These are phyloP conservation scores for Chorisops tibialis DNA, from an alignment of 2,888 invertebrate species.

Conservation along the genomic window DNA sequence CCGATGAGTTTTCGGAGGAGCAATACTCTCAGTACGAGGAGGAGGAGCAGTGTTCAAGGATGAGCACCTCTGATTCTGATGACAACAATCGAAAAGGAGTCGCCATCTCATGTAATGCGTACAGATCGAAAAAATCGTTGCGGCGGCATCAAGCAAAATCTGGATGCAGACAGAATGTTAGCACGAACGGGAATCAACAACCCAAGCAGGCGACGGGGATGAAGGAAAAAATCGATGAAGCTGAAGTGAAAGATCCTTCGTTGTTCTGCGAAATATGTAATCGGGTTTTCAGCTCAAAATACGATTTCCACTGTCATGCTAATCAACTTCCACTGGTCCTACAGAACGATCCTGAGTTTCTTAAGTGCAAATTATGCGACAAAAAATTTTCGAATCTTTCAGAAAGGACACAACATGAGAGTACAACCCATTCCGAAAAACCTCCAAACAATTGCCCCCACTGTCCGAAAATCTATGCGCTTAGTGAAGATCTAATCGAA, in stretches of 20 bases:
- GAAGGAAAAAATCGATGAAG: constrained; percentile 36
- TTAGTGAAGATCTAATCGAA: constrained; percentile 41
- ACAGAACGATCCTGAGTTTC: constrained; percentile 12
- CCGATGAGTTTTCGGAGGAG: too few relatives aligned
- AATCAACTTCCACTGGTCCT: constrained; percentile 45
- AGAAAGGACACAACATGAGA: constrained; percentile 1
- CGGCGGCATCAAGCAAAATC: too few relatives aligned
- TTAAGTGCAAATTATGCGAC: constrained; percentile 7
- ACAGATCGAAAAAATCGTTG: too few relatives aligned
- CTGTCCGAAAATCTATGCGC: constrained; percentile 40
- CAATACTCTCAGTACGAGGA: too few relatives aligned
- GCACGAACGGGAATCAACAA: too few relatives aligned
- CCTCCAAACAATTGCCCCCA: constrained; percentile 51
- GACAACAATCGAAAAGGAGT: constrained; percentile 36
- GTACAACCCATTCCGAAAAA: constrained; percentile 18
- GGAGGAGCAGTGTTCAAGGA: constrained; percentile 43
- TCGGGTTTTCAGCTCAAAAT: neutral
- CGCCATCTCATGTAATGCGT: constrained; percentile 28
- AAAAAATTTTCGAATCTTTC: neutral
- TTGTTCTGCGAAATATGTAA: neutral
- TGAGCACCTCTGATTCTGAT: constrained; percentile 34
- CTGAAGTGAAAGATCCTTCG: constrained; percentile 41
- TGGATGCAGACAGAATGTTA: too few relatives aligned
- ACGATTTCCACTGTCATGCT: neutral
- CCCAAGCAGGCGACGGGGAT: neutral